Evolutionary conservation across 2,113 vertebrate genomes (phyloP), one percentile per base, ranked within the genome.

Genomic region (Azemiops feae): DNA sequence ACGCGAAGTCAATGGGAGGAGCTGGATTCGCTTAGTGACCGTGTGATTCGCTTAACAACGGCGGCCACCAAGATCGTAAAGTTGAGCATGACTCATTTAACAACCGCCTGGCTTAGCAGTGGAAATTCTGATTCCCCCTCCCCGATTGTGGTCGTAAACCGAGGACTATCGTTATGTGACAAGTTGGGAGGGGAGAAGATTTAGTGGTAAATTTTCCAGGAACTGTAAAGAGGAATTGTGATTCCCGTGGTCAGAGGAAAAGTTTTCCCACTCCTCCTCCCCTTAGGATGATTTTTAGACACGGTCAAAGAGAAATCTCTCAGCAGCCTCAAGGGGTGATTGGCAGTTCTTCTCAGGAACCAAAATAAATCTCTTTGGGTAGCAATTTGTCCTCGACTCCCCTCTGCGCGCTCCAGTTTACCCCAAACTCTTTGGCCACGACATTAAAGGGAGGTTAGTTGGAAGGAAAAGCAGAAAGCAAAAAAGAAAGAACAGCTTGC

Each of bases 341-440:
- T 87, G 9, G 95, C 47, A 91, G 53, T 20, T 94, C 58, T 10
- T 92, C 1, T 5, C 1, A 52, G 16, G n/a, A 91, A 43, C 57
- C 89, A 92, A 90, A 94, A 94, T 92, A 94, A 93, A 96, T 95
- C 64, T 91, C 30, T 39, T 27, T 27, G 34, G n/a, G 55, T 10
- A 22, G 11, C 20, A 58, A 91, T 5, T 5, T 47, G 86, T 90
- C 94, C 94, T 96, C 96, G 86, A 89, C 57, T 93, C 22, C 64
- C n/a, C n/a, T 91, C 81, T 11, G 64, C 87, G 58, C 39, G 16
- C 27, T 3, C 58, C 25, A 23, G 22, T 91, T 87, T 4, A 58
- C 87, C 0, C 89, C 81, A 92, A 0, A 14, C 53, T 16, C 27
- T 0, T 52, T 93, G 34, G 34, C 43, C 54, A 0, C 57, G 64